Evolutionary conservation across 2,888 invertebrate genomes (phyloP).

Genomic region (Spilarctia lutea): DNA sequence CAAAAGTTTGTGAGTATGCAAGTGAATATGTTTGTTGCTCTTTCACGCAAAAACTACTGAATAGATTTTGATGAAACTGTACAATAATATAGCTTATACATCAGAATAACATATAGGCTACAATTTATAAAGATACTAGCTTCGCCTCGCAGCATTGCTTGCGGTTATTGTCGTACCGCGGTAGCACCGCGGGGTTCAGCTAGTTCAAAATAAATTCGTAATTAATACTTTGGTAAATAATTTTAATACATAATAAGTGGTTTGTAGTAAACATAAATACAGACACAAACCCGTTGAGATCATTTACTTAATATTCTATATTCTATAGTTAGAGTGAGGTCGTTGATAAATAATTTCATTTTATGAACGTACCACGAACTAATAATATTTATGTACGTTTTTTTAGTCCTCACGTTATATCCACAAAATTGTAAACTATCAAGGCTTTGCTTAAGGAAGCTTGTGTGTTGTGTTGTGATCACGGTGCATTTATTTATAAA

Average conservation of each 20-base stretch:
- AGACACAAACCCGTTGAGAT: neutral
- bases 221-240: neutral
- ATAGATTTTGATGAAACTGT: too few species aligned
- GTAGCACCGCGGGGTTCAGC: too few species aligned
- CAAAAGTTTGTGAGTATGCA: too few species aligned
- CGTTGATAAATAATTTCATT: neutral
- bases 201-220: neutral
- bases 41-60: too few species aligned
- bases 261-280: neutral
- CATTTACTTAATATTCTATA: too few species aligned
- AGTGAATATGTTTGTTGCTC: too few species aligned
- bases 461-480: slow-evolving; percentile 41
- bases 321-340: neutral
- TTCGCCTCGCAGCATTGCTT: too few species aligned
- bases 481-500: slow-evolving; percentile 54
- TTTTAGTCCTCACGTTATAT: slow-evolving; percentile 37
- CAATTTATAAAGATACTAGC: too few species aligned
- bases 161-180: too few species aligned
- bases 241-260: neutral
- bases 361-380: neutral
- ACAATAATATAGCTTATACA: too few species aligned
- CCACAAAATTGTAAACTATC: slow-evolving; percentile 49
- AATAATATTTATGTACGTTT: slow-evolving; percentile 30
- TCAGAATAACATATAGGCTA: too few species aligned
- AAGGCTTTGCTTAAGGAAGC: slow-evolving; percentile 62